Conservation (phyloP, 2,888 invertebrate genomes). For the Parascotia fuliginaria region DNA sequence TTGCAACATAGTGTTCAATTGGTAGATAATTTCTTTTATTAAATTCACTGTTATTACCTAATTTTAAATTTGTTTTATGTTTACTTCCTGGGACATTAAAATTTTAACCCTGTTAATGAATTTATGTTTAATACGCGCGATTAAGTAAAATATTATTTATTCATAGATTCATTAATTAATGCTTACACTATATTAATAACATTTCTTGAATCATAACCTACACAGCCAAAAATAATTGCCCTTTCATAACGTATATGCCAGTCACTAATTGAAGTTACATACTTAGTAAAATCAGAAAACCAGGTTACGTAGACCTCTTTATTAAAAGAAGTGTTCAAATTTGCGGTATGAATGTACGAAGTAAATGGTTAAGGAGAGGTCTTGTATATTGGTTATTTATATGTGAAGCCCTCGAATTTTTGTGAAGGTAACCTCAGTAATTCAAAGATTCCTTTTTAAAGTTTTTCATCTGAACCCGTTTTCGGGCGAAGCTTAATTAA, state of each 20-base stretch:
- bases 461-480: slow-evolving; percentile 41
- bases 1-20: too few species aligned
- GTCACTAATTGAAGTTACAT: slow-evolving; percentile 51
- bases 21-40: too few species aligned
- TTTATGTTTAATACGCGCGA: too few species aligned
- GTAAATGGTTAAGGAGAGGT: slow-evolving; percentile 25
- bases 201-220: neutral
- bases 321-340: slow-evolving; percentile 19
- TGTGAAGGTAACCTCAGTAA: slow-evolving; percentile 57
- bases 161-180: neutral
- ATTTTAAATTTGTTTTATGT: too few species aligned
- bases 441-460: slow-evolving; percentile 55
- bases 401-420: slow-evolving; percentile 47
- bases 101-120: too few species aligned
- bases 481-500: slow-evolving; percentile 52
- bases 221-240: slow-evolving; percentile 10
- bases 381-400: slow-evolving; percentile 31
- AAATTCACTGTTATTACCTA: too few species aligned
- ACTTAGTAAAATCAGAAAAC: neutral
- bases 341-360: slow-evolving; percentile 14
- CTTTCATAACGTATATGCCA: slow-evolving; percentile 13
- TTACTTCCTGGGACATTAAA: too few species aligned
- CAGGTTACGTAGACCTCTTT: slow-evolving; percentile 24
- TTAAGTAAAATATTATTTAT: too few species aligned
- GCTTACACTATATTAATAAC: neutral